Conservation (phyloP, 2,888 invertebrate species). For the Plagiodera versicolora region DNA sequence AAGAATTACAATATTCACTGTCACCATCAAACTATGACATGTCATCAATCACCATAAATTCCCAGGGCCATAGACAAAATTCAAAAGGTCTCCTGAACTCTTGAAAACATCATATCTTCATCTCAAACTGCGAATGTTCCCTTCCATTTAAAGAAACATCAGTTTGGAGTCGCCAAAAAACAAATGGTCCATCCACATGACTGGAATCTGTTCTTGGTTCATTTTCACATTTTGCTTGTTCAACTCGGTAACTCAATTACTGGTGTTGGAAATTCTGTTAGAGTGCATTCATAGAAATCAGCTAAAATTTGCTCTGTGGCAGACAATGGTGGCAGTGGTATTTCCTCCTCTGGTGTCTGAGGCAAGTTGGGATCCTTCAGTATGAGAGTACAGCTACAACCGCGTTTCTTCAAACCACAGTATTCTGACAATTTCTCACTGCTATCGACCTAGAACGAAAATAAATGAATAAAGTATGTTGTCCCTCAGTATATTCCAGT, state of each 20-base stretch:
- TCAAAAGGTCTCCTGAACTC: too few relatives aligned
- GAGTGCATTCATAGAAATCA: conserved; percentile 68
- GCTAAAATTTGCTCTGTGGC: conserved; percentile 65
- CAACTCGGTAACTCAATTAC: conserved; percentile 65
- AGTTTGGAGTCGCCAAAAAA: background rate
- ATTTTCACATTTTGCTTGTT: conserved; percentile 20
- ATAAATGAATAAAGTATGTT: conserved; percentile 32
- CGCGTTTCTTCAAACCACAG: conserved; percentile 56
- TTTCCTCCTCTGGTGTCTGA: conserved; percentile 37
- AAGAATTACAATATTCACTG: too few relatives aligned
- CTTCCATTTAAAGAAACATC: background rate
- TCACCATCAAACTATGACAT: too few relatives aligned
- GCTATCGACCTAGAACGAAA: conserved; percentile 61
- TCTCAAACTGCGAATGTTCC: too few relatives aligned
- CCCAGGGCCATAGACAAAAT: too few relatives aligned
- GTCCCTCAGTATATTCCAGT: too few relatives aligned
- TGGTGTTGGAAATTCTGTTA: conserved; percentile 65
- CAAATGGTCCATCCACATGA: background rate
- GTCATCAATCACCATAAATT: too few relatives aligned
- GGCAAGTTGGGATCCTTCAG: conserved; percentile 52
- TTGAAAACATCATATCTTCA: too few relatives aligned
- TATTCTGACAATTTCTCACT: conserved; percentile 58
- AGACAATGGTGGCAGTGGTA: conserved; percentile 50
- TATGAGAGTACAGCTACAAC: conserved; percentile 61
- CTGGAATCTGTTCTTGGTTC: background rate